These are phyloP conservation scores for Pyrochroa serraticornis DNA, from an alignment of 2,888 invertebrate genomes.

Conservation along the genomic window DNA sequence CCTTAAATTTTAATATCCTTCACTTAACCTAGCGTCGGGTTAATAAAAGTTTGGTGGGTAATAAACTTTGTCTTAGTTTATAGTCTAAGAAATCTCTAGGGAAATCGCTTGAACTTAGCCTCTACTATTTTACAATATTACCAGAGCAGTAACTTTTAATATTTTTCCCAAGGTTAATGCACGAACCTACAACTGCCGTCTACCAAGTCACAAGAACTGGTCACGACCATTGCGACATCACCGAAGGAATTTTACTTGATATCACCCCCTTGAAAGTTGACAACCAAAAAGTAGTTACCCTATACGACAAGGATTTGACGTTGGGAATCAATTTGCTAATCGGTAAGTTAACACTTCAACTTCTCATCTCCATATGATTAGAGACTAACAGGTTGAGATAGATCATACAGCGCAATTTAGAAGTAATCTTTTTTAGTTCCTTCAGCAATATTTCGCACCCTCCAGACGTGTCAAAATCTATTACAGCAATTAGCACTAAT, in stretches of 20 bases:
- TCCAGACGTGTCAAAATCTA: conserved; percentile 18
- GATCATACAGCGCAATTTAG: not conserved
- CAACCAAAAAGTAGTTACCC: conserved; percentile 70
- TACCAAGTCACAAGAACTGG: conserved; percentile 75
- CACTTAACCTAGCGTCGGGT: not conserved
- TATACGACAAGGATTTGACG: conserved; percentile 75
- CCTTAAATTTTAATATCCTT: too few relatives aligned
- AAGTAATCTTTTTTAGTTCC: not conserved
- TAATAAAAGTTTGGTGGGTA: conserved; percentile 21
- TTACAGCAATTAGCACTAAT: conserved; percentile 19
- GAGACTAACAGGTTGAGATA: too few relatives aligned
- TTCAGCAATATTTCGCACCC: conserved; percentile 10
- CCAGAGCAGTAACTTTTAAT: conserved; percentile 21
- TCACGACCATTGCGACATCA: conserved; percentile 73
- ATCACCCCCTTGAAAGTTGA: conserved; percentile 72
- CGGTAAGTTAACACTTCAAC: conserved; percentile 60
- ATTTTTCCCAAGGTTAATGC: conserved; percentile 59
- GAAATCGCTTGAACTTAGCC: conserved; percentile 12
- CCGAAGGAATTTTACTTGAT: conserved; percentile 72
- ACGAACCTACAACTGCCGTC: conserved; percentile 65
- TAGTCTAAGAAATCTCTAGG: conserved; percentile 12
- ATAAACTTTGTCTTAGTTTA: conserved; percentile 25
- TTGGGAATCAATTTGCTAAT: conserved; percentile 76
- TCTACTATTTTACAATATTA: conserved; percentile 22
- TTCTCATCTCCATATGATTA: not conserved